phyloP scores from a whole-genome alignment of 2,797 vertebrate genomes.

The Schizothorax lantsangensis region DNA sequence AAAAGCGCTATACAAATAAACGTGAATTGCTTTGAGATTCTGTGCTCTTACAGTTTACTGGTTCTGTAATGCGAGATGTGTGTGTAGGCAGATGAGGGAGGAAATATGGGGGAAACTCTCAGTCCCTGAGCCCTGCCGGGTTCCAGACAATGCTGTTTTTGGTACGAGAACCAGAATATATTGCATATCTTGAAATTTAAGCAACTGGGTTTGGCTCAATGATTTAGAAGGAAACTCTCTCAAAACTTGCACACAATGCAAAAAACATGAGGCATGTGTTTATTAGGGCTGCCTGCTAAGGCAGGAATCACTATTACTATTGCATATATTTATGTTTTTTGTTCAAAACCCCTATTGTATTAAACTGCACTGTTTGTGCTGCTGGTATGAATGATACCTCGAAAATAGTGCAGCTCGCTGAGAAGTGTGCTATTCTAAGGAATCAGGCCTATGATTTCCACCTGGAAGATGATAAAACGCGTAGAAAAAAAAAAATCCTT shows the following conservation, averaged over 20 bases:
- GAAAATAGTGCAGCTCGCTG: background rate
- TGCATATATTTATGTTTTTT: background rate
- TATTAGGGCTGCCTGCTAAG: background rate
- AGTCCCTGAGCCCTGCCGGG: background rate
- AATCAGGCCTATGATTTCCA: background rate
- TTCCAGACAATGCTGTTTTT: slow-evolving; percentile 18
- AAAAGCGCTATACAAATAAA: background rate
- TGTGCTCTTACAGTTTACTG: slow-evolving; percentile 6
- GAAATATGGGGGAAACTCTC: background rate
- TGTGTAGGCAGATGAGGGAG: slow-evolving; percentile 30
- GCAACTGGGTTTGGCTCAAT: background rate
- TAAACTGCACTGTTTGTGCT: background rate
- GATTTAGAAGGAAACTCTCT: slow-evolving; percentile 4
- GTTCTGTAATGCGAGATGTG: slow-evolving; percentile 13
- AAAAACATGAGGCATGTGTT: slow-evolving; percentile 20
- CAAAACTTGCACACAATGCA: slow-evolving; percentile 14
- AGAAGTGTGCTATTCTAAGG: background rate
- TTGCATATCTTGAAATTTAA: slow-evolving; percentile 31
- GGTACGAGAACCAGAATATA: background rate
- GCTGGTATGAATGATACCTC: background rate
- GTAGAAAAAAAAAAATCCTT: background rate
- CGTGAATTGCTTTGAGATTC: background rate
- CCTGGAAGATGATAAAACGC: background rate
- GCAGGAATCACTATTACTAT: background rate
- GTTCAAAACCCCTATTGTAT: background rate